These are phyloP conservation scores for Campoplex capitator DNA, from an alignment of 2,888 invertebrate genomes.

Conservation along the genomic window DNA sequence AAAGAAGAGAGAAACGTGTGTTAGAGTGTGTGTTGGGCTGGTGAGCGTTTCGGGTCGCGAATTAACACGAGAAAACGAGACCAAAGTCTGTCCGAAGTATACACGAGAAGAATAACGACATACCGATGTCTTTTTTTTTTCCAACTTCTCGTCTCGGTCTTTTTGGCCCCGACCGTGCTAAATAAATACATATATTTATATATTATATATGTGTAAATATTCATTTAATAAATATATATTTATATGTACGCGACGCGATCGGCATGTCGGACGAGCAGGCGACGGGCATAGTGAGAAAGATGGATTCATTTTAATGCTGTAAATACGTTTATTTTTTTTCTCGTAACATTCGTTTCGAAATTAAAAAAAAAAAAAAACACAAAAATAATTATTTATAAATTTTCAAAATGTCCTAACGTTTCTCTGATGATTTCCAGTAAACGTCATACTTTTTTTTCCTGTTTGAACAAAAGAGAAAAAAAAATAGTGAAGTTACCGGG, in stretches of 20 bases:
- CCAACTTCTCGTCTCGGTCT: slow-evolving; percentile 39
- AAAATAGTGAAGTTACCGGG: background rate
- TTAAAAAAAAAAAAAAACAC: background rate
- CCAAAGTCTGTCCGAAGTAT: slow-evolving; percentile 56
- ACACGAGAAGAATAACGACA: slow-evolving; percentile 53
- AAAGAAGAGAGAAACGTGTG: slow-evolving; percentile 47
- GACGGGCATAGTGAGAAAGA: slow-evolving; percentile 42
- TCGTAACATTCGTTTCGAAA: background rate
- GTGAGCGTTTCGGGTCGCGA: slow-evolving; percentile 56
- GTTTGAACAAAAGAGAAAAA: background rate
- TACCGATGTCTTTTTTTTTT: slow-evolving; percentile 55
- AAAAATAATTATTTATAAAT: background rate
- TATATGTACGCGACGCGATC: slow-evolving; percentile 40
- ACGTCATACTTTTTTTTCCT: background rate
- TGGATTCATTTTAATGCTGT: slow-evolving; percentile 1
- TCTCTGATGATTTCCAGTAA: background rate
- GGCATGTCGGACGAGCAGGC: slow-evolving; percentile 52
- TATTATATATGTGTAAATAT: background rate
- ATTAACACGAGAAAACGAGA: slow-evolving; percentile 63
- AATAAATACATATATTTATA: slow-evolving; percentile 18
- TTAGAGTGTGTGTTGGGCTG: slow-evolving; percentile 50
- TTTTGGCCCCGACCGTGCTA: slow-evolving; percentile 45
- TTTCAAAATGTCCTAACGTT: background rate
- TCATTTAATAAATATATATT: slow-evolving; percentile 17
- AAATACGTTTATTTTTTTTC: background rate